Evolutionary conservation across 2,888 invertebrate species (phyloP).

Genomic region (Dioctria linearis): DNA sequence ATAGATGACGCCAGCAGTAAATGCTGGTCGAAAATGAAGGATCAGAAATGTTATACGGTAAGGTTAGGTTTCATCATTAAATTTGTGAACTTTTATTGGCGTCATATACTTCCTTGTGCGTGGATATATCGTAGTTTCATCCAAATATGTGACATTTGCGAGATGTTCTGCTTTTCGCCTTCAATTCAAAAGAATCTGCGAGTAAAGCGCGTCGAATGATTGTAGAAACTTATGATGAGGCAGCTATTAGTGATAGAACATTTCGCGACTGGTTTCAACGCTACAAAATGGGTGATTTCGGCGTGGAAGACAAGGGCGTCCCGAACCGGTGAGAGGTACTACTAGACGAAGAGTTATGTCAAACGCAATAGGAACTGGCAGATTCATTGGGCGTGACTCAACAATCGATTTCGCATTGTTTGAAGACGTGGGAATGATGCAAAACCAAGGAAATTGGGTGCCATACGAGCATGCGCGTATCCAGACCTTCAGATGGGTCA

Average conservation of each 20-base stretch:
- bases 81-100: background rate
- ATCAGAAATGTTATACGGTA: background rate
- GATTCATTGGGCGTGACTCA: background rate
- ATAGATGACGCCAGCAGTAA: background rate
- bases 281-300: constrained; percentile 56
- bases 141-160: background rate
- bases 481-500: too few species aligned
- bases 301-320: constrained; percentile 53
- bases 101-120: background rate
- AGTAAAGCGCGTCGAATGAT: background rate
- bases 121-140: background rate
- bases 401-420: background rate
- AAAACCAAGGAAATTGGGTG: background rate
- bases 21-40: background rate
- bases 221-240: constrained; percentile 38
- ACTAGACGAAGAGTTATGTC: constrained; percentile 56
- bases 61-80: background rate
- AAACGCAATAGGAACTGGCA: background rate
- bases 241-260: constrained; percentile 43
- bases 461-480: too few species aligned
- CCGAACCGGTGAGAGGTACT: constrained; percentile 43
- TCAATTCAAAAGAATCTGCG: background rate
- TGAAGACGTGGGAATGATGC: background rate
- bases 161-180: background rate
- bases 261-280: constrained; percentile 56